Evolutionary conservation across 2,888 invertebrate genomes (phyloP), one percentile per base, ranked within the genome.

Genomic region (Eudemis profundana): DNA sequence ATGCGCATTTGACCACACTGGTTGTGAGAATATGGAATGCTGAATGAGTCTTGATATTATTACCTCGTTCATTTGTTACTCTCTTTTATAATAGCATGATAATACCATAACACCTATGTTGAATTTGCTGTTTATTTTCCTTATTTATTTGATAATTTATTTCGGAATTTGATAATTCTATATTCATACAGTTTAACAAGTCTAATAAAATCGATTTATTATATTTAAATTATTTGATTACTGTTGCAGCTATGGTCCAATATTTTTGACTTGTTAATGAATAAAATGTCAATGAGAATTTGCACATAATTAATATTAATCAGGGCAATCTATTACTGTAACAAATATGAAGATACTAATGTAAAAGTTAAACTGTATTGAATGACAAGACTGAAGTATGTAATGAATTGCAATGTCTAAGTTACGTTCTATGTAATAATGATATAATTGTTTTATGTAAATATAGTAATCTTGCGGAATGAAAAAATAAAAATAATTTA

Each of bases 381-480:
- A 86, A 87, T 87, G 84, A 83, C 78, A 90, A 91, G 91, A 90
- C 91, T 91, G 91, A 91, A 83, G 85, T 85, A 81, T 83, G 83
- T 84, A 84, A 83, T 82, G 76, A 17, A 56, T 29, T 42, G 17
- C 42, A 56, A 56, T 81, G 74, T 80, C 77, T 82, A 83, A 83
- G 79, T 82, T 80, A 78, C 68, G 73, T 78, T 76, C 71, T 79
- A 54, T 44, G 44, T 62, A 77, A 75, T 79, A 75, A 71, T 76
- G 70, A 72, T 69, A 70, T 66, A 69, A 69, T 78, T 71, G 79
- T 84, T 82, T 61, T 33, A 79, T 85, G 82, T 85, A 83, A 83
- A 84, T 88, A 85, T 78, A 70, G 74, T 83, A 79, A 80, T 80
- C 79, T 72, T 68, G 78, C 77, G 86, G 87, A 87, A 85, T 84